These are phyloP conservation scores for Erythrolamprus reginae DNA, from an alignment of 2,113 vertebrate species.

Conservation along the genomic window DNA sequence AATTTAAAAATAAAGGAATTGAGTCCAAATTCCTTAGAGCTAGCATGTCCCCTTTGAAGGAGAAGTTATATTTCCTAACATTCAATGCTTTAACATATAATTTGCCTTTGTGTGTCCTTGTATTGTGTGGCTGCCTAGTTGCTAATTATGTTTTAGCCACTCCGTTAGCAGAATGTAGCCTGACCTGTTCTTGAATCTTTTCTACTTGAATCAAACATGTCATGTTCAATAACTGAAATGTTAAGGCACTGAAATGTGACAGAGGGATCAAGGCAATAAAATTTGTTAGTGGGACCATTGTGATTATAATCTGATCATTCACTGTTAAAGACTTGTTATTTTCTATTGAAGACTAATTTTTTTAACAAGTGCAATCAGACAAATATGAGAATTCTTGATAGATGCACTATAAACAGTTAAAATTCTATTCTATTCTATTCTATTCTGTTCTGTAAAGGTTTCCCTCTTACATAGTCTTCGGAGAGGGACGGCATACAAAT, in stretches of 20 bases:
- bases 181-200: neutral
- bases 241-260: neutral
- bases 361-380: neutral
- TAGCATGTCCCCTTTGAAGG: slow-evolving; percentile 1
- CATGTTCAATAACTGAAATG: neutral
- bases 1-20: neutral
- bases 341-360: neutral
- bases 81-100: neutral
- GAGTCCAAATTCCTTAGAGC: neutral
- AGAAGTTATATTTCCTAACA: neutral
- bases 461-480: too few relatives aligned
- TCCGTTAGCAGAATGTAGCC: neutral
- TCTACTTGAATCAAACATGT: slow-evolving; percentile 20
- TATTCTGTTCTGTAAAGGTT: too few relatives aligned
- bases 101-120: slow-evolving; percentile 25
- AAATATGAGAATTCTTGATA: neutral
- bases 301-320: neutral
- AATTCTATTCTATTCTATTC: too few relatives aligned
- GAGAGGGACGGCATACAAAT: too few relatives aligned
- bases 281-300: neutral
- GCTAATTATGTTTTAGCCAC: neutral
- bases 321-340: neutral
- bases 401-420: neutral
- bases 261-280: neutral
- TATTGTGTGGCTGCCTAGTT: neutral